Evolutionary conservation across 2,888 invertebrate species (phyloP).

Genomic region (Dione juno): DNA sequence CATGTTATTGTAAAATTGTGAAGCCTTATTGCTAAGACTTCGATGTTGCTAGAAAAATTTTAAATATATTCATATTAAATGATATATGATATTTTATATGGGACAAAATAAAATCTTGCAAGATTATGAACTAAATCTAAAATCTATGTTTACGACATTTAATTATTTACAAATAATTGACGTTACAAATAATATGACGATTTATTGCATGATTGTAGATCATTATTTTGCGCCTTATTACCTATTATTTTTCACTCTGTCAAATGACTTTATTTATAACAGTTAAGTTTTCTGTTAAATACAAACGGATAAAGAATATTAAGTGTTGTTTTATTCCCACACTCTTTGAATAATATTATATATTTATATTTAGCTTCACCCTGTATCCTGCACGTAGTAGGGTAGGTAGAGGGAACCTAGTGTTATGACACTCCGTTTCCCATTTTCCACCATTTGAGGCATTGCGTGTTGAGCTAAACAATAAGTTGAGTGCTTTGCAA

Average conservation of each 20-base stretch:
- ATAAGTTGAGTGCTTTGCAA: too few species aligned
- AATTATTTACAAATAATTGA: slow-evolving; percentile 25
- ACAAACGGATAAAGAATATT: slow-evolving; percentile 45
- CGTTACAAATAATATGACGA: too few species aligned
- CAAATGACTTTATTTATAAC: slow-evolving; percentile 45
- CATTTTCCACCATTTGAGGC: too few species aligned
- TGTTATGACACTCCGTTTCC: too few species aligned
- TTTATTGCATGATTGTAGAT: slow-evolving; percentile 28
- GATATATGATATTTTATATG: too few species aligned
- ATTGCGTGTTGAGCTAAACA: too few species aligned
- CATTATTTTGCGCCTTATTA: slow-evolving; percentile 36
- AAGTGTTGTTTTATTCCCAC: slow-evolving; percentile 44
- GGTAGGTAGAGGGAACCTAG: too few species aligned
- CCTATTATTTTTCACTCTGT: slow-evolving; percentile 40
- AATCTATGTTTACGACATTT: slow-evolving; percentile 19
- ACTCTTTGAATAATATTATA: not conserved
- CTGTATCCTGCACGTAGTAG: too few species aligned
- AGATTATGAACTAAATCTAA: not conserved
- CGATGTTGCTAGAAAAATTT: slow-evolving; percentile 22
- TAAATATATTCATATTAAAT: slow-evolving; percentile 3
- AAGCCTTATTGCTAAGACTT: slow-evolving; percentile 11
- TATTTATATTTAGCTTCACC: too few species aligned
- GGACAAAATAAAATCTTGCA: not conserved
- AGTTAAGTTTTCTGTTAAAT: slow-evolving; percentile 46
- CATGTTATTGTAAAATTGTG: slow-evolving; percentile 1